Evolutionary conservation across 2,113 vertebrate genomes (phyloP).

Genomic region (Apus apus): DNA sequence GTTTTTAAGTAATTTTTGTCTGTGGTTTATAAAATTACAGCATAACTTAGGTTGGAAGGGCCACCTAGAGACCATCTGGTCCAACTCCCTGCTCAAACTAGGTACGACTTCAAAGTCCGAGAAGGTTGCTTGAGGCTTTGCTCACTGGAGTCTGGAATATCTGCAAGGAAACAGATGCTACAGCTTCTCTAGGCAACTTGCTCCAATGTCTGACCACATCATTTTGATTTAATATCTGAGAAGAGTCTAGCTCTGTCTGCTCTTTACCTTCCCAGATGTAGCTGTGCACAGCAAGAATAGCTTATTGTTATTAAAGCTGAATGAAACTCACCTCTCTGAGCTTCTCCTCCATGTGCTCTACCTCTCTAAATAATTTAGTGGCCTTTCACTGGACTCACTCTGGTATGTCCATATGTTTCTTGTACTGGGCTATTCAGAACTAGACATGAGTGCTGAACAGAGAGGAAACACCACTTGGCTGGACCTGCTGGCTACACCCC

Average conservation of each 20-base stretch:
- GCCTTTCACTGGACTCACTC: background rate
- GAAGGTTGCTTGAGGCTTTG: background rate
- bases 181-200: background rate
- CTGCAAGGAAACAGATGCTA: background rate
- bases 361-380: background rate
- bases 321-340: background rate
- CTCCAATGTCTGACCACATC: background rate
- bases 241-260: background rate
- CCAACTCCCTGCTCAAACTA: background rate
- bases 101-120: background rate
- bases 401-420: background rate
- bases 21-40: background rate
- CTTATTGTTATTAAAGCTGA: background rate
- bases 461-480: background rate
- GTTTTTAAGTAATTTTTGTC: background rate
- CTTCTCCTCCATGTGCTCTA: background rate
- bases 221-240: background rate
- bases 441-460: background rate
- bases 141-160: background rate
- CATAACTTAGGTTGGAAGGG: background rate
- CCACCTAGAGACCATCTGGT: background rate
- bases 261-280: background rate
- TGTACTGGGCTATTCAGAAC: background rate
- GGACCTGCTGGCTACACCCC: background rate
- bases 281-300: background rate